Conservation (phyloP, 2,888 invertebrate genomes). For the Dicyrtoma fusca region DNA sequence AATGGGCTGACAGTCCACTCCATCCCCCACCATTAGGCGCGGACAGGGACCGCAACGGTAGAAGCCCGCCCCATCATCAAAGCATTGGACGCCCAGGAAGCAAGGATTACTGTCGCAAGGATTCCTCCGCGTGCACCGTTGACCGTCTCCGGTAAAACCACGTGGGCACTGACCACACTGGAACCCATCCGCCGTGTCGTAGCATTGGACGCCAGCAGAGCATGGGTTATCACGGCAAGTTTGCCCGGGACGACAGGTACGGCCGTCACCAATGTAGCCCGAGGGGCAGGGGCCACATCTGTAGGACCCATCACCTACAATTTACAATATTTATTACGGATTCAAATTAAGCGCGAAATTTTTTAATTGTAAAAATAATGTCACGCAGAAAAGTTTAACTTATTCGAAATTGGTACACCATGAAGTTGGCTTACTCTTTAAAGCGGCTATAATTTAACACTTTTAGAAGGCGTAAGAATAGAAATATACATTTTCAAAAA, state of each 20-base stretch:
- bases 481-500: too few species aligned
- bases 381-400: not conserved
- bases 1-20: slow-evolving; percentile 16
- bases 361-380: not conserved
- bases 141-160: slow-evolving; percentile 31
- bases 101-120: slow-evolving; percentile 35
- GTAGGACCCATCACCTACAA: slow-evolving; percentile 15
- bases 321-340: slow-evolving; percentile 1
- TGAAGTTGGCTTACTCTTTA: too few species aligned
- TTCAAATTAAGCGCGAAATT: slow-evolving; percentile 52
- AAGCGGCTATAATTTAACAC: too few species aligned
- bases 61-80: slow-evolving; percentile 18
- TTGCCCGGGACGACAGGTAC: not conserved
- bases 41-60: slow-evolving; percentile 26
- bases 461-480: too few species aligned
- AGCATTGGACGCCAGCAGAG: slow-evolving; percentile 19
- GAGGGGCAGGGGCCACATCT: slow-evolving; percentile 28
- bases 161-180: slow-evolving; percentile 26
- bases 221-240: slow-evolving; percentile 21
- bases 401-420: too few species aligned
- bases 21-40: slow-evolving; percentile 22
- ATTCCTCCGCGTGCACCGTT: slow-evolving; percentile 23
- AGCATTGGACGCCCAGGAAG: slow-evolving; percentile 25
- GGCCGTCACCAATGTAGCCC: slow-evolving; percentile 14
- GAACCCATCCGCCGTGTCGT: slow-evolving; percentile 21